Evolutionary conservation across 2,797 vertebrate genomes (phyloP), one percentile per base, ranked within the genome.

Genomic region (Intellagama lesueurii): DNA sequence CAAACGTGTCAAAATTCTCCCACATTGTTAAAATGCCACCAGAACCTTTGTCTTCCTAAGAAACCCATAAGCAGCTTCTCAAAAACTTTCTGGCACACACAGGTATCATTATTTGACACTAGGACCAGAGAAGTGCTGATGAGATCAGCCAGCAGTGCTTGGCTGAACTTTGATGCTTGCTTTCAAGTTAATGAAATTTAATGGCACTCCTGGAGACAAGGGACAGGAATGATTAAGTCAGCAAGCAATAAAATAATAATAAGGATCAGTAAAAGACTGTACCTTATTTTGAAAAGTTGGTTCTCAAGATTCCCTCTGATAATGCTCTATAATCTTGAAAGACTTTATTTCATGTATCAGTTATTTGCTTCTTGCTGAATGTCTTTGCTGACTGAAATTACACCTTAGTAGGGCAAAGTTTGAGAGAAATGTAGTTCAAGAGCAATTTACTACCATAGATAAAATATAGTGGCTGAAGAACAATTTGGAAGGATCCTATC

Each of bases 141-240:
- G 87, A 82, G 49, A 0, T 80, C 70, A 88, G 76, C 70, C 26
- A 72, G 49, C 35, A 66, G 56, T 32, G 44, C 78, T 7, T 78
- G 28, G 17, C 49, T 79, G 56, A 70, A 73, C 81, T 87, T 87
- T 81, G 68, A 47, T 3, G 26, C 40, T 85, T 69, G 64, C 49
- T 81, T 81, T 89, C 89, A 87, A 84, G 66, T 78, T 85, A 82
- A 84, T 84, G 77, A 87, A 81, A 89, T 32, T 70, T 30, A 85
- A 28, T 56, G 56, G 40, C 35, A 12, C 47, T 83, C 47, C 32
- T 52, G 76, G 68, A 79, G 26, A 7, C 8, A 4, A 8, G 35
- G 35, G 52, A 80, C 0, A 84, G 40, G 22, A 32, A 30, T 68
- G 35, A 88, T 88, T 91, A 87, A 60, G 87, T 28, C 83, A 77